Evolutionary conservation across 2,888 invertebrate genomes (phyloP).

Genomic region (Drosophila tripunctata): DNA sequence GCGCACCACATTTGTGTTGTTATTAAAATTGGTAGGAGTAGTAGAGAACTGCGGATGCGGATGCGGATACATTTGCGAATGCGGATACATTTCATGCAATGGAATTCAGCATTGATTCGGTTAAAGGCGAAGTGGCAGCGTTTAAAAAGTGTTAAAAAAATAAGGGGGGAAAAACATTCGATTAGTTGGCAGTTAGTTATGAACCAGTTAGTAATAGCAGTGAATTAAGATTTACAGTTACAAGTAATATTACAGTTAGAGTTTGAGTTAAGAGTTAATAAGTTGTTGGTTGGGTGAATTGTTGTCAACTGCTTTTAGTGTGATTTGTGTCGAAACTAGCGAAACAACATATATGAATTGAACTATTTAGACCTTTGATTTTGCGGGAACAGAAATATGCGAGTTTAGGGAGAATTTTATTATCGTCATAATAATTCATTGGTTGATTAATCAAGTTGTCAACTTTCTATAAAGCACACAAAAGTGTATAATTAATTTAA

Average conservation of each 20-base stretch:
- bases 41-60: constrained; percentile 81
- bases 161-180: constrained; percentile 38
- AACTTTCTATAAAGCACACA: too few species aligned
- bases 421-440: not conserved
- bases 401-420: constrained; percentile 9
- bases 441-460: too few species aligned
- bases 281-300: constrained; percentile 34
- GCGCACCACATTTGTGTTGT: constrained; percentile 87
- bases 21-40: constrained; percentile 86
- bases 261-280: constrained; percentile 22
- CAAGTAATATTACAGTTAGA: constrained; percentile 1
- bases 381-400: constrained; percentile 14
- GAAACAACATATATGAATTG: constrained; percentile 45
- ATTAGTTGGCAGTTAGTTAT: constrained; percentile 55
- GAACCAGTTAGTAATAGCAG: constrained; percentile 1
- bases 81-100: constrained; percentile 39
- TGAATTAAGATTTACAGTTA: constrained; percentile 11
- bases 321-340: constrained; percentile 30
- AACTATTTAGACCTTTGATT: constrained; percentile 1
- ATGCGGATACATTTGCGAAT: constrained; percentile 18
- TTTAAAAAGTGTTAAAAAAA: constrained; percentile 28
- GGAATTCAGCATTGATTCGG: constrained; percentile 21
- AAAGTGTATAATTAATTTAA: too few species aligned
- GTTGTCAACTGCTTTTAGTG: constrained; percentile 12
- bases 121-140: constrained; percentile 22